Evolutionary conservation across 2,113 vertebrate species (phyloP).

Genomic region (Varanus salvator): DNA sequence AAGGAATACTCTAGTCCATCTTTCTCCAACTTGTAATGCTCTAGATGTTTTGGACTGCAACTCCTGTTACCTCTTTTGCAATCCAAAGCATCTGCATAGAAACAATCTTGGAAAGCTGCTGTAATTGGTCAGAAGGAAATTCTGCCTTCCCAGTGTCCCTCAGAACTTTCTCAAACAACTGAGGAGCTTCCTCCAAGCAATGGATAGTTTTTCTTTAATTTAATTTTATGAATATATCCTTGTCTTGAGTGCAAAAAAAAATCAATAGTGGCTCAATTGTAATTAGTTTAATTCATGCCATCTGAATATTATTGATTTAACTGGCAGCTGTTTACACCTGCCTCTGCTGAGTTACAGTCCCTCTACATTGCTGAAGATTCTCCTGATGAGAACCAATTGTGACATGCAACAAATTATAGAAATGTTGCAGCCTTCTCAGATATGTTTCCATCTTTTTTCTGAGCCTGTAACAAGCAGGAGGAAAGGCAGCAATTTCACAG

Average conservation of each 20-base stretch:
- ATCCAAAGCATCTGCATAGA: too few relatives aligned
- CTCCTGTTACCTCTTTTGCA: too few relatives aligned
- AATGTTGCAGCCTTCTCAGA: not conserved
- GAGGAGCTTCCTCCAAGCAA: not conserved
- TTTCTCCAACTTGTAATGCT: too few relatives aligned
- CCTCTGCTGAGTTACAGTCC: slow-evolving; percentile 64
- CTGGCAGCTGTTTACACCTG: slow-evolving; percentile 62
- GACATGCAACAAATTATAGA: slow-evolving; percentile 7
- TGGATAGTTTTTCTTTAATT: slow-evolving; percentile 7
- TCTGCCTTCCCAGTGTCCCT: not conserved
- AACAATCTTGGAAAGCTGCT: not conserved
- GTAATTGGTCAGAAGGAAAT: not conserved
- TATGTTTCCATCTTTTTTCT: not conserved
- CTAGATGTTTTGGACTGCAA: too few relatives aligned
- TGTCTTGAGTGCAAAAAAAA: slow-evolving; percentile 57
- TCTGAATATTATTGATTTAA: slow-evolving; percentile 72
- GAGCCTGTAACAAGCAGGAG: not conserved
- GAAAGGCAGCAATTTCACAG: not conserved
- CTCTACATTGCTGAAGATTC: slow-evolving; percentile 48
- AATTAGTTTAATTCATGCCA: slow-evolving; percentile 71
- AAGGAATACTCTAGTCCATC: not conserved
- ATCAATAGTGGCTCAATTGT: slow-evolving; percentile 66
- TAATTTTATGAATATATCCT: slow-evolving; percentile 43
- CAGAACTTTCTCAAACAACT: not conserved
- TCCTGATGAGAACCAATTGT: not conserved